phyloP scores from a whole-genome alignment of 2,797 vertebrate genomes.

The Peromyscus nudipes region DNA sequence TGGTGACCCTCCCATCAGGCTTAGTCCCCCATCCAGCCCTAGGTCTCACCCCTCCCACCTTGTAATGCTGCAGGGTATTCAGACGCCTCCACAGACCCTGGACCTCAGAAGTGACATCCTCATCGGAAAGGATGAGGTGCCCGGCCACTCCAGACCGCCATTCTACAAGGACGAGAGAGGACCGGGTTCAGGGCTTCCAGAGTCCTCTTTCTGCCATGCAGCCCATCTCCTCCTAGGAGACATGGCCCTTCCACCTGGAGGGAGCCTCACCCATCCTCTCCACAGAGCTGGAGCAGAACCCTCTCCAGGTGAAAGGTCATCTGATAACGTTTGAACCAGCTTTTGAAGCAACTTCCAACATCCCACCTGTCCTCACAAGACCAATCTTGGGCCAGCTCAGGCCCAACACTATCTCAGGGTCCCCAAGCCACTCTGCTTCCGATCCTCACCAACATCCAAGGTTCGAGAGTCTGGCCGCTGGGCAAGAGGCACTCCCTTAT shows the following conservation, averaged over 20 bases:
- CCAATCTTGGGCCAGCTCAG: not conserved
- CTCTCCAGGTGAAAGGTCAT: not conserved
- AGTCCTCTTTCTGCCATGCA: not conserved
- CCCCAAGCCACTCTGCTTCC: not conserved
- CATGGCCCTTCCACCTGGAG: not conserved
- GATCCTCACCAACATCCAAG: conserved; percentile 94
- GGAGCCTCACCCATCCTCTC: not conserved
- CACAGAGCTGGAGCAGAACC: not conserved
- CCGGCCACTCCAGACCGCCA: conserved; percentile 98
- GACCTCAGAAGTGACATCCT: conserved; percentile 96
- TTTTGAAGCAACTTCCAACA: not conserved
- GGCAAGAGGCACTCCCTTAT: conserved; percentile 95
- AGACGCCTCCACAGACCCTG: conserved; percentile 98
- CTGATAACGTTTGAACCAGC: not conserved
- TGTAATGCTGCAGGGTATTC: conserved; percentile 98
- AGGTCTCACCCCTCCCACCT: conserved; percentile 89
- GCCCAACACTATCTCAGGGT: not conserved
- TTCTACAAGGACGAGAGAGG: conserved; percentile 87
- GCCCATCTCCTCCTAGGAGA: not conserved
- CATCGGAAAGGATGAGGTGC: conserved; percentile 97
- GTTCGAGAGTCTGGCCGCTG: conserved; percentile 95
- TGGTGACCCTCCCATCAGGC: conserved; percentile 31
- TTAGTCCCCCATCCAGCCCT: not conserved
- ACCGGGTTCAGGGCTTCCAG: not conserved
- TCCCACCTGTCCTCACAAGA: not conserved